These are phyloP conservation scores for Belgica antarctica DNA, from an alignment of 2,888 invertebrate species.

Conservation along the genomic window DNA sequence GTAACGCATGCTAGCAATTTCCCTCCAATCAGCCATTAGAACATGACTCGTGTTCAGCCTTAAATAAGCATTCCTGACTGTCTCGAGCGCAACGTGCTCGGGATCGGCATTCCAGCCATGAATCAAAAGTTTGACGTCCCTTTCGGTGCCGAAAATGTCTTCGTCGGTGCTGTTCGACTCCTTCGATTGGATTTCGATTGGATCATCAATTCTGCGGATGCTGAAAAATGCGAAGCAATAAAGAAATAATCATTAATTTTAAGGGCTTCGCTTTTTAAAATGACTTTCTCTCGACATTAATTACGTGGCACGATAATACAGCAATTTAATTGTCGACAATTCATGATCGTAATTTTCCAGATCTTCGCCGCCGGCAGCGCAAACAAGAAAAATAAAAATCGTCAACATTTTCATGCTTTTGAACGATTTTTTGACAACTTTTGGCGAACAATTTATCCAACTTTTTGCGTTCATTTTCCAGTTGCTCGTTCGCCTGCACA, in stretches of 20 bases:
- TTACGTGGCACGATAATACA: slow-evolving; percentile 41
- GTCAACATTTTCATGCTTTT: slow-evolving; percentile 29
- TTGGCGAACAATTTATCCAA: neutral
- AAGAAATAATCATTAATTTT: slow-evolving; percentile 24
- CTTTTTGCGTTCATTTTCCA: neutral
- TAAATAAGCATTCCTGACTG: slow-evolving; percentile 45
- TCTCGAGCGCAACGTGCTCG: slow-evolving; percentile 47
- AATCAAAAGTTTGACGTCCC: slow-evolving; percentile 50
- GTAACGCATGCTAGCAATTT: slow-evolving; percentile 50
- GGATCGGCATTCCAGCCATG: slow-evolving; percentile 52
- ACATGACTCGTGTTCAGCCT: slow-evolving; percentile 46
- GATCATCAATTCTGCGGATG: slow-evolving; percentile 11
- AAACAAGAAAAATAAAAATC: slow-evolving; percentile 11
- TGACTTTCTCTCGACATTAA: slow-evolving; percentile 2
- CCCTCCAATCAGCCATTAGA: slow-evolving; percentile 52
- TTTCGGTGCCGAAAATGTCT: neutral
- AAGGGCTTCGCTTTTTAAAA: neutral
- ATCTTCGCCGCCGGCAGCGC: slow-evolving; percentile 21
- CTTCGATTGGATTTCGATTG: neutral
- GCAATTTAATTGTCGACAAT: slow-evolving; percentile 44
- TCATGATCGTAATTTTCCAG: slow-evolving; percentile 42
- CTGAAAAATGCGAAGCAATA: slow-evolving; percentile 30
- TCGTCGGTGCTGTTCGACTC: neutral
- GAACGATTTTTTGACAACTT: neutral
- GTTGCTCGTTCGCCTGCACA: neutral